Evolutionary conservation across 2,888 invertebrate species (phyloP), one percentile per base, ranked within the genome.

Genomic region (Pyrocoelia pectoralis): DNA sequence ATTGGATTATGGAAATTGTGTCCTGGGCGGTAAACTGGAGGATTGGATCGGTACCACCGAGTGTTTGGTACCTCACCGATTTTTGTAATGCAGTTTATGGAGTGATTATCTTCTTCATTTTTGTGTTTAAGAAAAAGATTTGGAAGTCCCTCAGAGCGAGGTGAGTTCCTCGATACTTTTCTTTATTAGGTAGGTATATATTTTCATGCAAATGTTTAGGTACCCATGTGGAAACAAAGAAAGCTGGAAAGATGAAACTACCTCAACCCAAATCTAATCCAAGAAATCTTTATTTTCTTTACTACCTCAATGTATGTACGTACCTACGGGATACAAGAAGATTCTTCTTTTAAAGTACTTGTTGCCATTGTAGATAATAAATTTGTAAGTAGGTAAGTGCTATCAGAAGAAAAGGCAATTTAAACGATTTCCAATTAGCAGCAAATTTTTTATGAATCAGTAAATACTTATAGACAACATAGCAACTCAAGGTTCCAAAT

Each of bases 1-100:
- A 91, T 75, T 94, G 94, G 94, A 85, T 87, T 0, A 87, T 89
- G 81, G 94, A 94, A 77, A 85, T 93, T 53, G 82, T 93, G 60
- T 91, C 92, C 40, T 92, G 90, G 84, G 66, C 85, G 2, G 85
- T 88, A 14, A 71, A 73, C 28, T 73, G 74, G 76, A 58, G 66
- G 54, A 57, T 70, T 52, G 9, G 70, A 3, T 12, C 15, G 83
- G 83, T 0, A 74, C 83, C 5, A 82, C 83, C 0, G 68, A 79
- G 78, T 61, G 72, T 88, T 38, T 90, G 88, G 88, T 84, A 84
- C 68, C 73, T 88, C 46, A 85, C 88, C 1, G 91, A 91, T 71
- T 81, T 88, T 15, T 86, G 87, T 73, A 90, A 90, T 73, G 87
- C 89, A 0, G 83, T 89, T 38, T 88, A 90, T 65, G 91, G 91